Evolutionary conservation across 2,113 vertebrate genomes (phyloP).

Genomic region (Urocolius indicus): DNA sequence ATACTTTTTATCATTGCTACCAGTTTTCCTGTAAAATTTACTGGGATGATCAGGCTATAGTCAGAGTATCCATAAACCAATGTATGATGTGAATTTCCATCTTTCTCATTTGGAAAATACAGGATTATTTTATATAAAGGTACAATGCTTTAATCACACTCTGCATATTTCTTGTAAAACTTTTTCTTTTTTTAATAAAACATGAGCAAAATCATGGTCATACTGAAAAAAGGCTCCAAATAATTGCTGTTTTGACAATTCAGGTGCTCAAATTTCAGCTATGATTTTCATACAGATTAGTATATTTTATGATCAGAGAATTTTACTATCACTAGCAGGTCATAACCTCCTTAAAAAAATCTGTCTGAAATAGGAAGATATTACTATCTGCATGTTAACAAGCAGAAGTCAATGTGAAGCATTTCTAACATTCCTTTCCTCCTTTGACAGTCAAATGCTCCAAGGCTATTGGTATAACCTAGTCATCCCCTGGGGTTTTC

Average conservation of each 20-base stretch:
- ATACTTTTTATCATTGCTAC: not conserved
- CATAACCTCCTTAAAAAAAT: not conserved
- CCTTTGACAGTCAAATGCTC: not conserved
- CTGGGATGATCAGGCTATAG: not conserved
- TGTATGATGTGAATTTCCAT: not conserved
- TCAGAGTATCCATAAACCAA: not conserved
- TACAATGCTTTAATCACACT: not conserved
- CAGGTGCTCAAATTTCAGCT: not conserved
- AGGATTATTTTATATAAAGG: not conserved
- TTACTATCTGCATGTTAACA: not conserved
- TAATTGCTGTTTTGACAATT: not conserved
- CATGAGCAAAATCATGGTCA: accelerated
- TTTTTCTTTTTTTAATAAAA: not conserved
- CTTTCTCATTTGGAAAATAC: not conserved
- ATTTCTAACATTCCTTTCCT: not conserved
- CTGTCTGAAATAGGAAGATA: not conserved
- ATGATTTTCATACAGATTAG: not conserved
- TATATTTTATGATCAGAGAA: not conserved
- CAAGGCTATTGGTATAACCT: not conserved
- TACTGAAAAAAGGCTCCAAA: not conserved
- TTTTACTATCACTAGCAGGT: not conserved
- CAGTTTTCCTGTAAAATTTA: not conserved
- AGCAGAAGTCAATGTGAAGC: not conserved
- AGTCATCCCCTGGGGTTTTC: not conserved
- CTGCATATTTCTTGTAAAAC: not conserved